Base-by-base conservation (phyloP, 2,888 invertebrate genomes). In the Pammene aurita region DNA sequence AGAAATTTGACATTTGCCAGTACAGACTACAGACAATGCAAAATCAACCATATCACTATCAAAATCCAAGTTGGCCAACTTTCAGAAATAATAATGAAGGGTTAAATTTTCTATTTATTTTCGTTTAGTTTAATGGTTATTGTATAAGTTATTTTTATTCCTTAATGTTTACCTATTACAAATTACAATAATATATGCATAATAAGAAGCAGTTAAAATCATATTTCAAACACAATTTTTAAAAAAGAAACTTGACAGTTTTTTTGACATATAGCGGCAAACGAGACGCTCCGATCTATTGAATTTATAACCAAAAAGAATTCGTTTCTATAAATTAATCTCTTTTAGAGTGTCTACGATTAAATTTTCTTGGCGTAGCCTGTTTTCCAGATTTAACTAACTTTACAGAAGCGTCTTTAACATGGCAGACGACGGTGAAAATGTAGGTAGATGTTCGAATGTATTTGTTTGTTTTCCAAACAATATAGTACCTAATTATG, bases 391-490 rank as follows among this genome's bases (percentile, higher is more conserved):
- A 46, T 46, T 35, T 48, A n/a, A 48, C 14, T 10, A 48, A 50
- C 1, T 63, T 26, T 13, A n/a, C 41, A 2, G 26, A 55, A 34
- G 16, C 14, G 42, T 55, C 16, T 16, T 54, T 34, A 77, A 7
- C 61, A 90, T 92, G 91, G 91, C 91, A 62, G 92, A 91, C 56
- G 92, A 92, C 69, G 88, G 87, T 10, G 92, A 92, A 82, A 90
- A 90, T 80, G 92, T 92, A 84, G 83, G 86, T 56, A 60, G 5
- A 41, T 41, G 18, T 14, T 14, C 14, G 18, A 41, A 41, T 4
- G 11, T 46, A 18, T 26, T 50, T 62, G 50, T 62, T 62, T 52
- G n/a, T 50, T 50, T 48, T 35, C 34, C 13, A 7, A 6, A 50
- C 16, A 10, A 16, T 11, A n/a, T 13, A 16, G 16, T 58, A n/a